Evolutionary conservation across 1,140 invertebrate genomes (phyloP).

Genomic region (Apis mellifera): DNA sequence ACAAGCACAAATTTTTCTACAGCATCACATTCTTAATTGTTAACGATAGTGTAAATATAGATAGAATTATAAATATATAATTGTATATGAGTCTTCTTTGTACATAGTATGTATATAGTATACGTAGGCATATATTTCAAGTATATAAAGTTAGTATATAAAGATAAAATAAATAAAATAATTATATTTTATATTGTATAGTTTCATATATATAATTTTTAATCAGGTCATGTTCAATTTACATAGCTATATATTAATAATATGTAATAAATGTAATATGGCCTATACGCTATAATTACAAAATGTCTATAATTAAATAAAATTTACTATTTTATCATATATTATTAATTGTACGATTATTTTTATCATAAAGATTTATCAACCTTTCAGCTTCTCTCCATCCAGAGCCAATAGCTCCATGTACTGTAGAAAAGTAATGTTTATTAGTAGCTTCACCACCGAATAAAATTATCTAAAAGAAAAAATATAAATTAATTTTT

Average conservation of each 20-base stretch:
- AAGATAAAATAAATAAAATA: too few relatives aligned
- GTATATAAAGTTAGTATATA: too few relatives aligned
- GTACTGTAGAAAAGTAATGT: conserved; percentile 88
- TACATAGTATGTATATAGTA: background rate
- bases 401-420: conserved; percentile 90
- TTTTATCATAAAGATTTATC: conserved; percentile 64
- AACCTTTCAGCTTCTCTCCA: conserved; percentile 88
- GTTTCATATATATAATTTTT: background rate
- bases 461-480: conserved; percentile 82
- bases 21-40: conserved; percentile 54
- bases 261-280: background rate
- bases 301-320: background rate
- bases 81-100: background rate
- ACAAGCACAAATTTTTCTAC: conserved; percentile 80
- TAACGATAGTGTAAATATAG: background rate
- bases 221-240: background rate
- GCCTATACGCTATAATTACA: background rate
- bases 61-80: background rate
- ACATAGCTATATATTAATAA: background rate
- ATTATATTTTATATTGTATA: conserved; percentile 5
- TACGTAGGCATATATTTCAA: background rate
- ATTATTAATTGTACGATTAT: background rate
- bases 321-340: background rate
- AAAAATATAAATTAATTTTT: background rate
- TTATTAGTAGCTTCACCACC: conserved; percentile 88